phyloP scores from a whole-genome alignment of 1,140 invertebrate species.

The Pararge aegeria region DNA sequence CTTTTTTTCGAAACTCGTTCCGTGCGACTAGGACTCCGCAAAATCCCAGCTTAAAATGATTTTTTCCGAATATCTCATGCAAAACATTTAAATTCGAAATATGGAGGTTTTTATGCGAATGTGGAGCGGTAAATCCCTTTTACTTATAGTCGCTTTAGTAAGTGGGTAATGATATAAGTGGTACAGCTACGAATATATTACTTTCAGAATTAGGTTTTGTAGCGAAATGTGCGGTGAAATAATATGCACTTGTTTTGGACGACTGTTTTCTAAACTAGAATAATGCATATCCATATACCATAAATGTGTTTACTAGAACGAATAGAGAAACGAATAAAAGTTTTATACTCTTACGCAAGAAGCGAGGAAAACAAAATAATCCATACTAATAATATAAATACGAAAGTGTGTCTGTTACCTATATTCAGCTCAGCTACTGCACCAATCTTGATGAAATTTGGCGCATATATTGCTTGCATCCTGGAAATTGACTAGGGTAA shows the following conservation, averaged over 20 bases:
- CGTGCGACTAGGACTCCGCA: constrained; percentile 16
- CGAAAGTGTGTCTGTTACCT: too few species aligned
- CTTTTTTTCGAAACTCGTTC: constrained; percentile 1
- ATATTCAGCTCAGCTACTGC: too few species aligned
- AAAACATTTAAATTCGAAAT: constrained; percentile 6
- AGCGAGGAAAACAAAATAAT: too few species aligned
- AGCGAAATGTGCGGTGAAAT: background rate
- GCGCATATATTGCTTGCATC: too few species aligned
- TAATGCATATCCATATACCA: too few species aligned
- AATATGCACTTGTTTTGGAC: background rate
- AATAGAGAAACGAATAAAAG: too few species aligned
- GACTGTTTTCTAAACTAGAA: too few species aligned
- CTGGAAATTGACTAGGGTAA: too few species aligned
- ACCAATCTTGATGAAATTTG: too few species aligned
- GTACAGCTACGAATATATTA: too few species aligned
- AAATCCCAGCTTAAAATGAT: constrained; percentile 13
- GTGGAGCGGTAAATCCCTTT: background rate
- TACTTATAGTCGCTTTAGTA: background rate
- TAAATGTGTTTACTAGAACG: background rate
- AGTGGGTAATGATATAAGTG: background rate
- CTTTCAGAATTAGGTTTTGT: background rate
- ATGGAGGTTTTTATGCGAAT: background rate
- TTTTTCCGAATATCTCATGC: constrained; percentile 8
- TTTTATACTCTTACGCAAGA: too few species aligned
- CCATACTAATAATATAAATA: too few species aligned